Base-by-base conservation (phyloP, 2,888 invertebrate species). In the Rhingia rostrata region DNA sequence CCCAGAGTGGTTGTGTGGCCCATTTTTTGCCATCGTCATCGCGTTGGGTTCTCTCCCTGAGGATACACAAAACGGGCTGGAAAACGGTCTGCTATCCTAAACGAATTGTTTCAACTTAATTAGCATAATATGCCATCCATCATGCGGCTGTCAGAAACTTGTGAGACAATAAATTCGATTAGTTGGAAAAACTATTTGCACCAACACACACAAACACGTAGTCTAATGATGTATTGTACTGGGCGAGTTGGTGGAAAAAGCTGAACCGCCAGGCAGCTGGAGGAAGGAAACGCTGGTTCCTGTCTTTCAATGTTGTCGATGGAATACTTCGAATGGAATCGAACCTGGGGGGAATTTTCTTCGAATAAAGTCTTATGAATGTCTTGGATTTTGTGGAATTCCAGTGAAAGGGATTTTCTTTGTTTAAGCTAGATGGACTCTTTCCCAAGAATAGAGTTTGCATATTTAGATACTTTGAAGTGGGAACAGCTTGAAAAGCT, bases 121-220 rank as follows among this genome's bases (percentile, higher is more conserved):
- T 85, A 85, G 81, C 85, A 85, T 85, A 81, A 85, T 81, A 81
- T 77, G 81, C 77, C 75, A 85, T 85, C 85, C 75, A 85, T 85
- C 85, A 85, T 85, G 70, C 35, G 72, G 85, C 81, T 85, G 85
- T 85, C 85, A 81, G 61, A 77, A 81, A 85, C 85, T 81, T 81
- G 85, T 81, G 85, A 85, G 81, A 81, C 81, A 75, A 81, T 81
- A 81, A 81, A 77, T 81, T 81, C 85, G 85, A 84, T 84, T 84
- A 69, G 83, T 66, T 75, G 74, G 74, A 64, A 78, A 72, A 78
- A 77, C 78, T 84, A 84, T 84, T 80, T 79, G 67, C 63, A 32
- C 56, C 30, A 41, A 58, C 61, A 61, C 53, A 60, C 54, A 58
- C 3, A 37, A 5, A 63, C 9, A 4, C 1, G 7, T 32, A 39